Evolutionary conservation across 2,797 vertebrate species (phyloP), one percentile per base, ranked within the genome.

Genomic region (Ctenopoma multispine): DNA sequence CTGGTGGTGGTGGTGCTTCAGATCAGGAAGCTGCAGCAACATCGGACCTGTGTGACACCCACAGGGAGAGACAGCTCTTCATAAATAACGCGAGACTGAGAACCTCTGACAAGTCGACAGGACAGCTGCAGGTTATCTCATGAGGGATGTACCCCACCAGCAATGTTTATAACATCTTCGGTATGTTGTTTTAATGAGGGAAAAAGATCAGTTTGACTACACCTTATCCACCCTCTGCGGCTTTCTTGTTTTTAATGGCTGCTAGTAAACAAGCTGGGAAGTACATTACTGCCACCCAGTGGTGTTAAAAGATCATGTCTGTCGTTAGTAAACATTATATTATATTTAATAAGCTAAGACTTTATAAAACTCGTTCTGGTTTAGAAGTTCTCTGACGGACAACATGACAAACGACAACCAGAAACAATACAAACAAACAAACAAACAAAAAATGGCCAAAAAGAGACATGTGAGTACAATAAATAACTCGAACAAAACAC

Each of bases 21-120:
- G 84, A 90, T 86, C 93, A 94, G 94, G 94, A 95, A 84, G 88
- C 87, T 83, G 86, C 85, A 85, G 80, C 75, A 81, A 46, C 44
- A 46, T 79, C 83, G 87, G 69, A 90, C 71, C 82, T 75, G 79
- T 59, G 77, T 83, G 79, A 88, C 87, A 89, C 81, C 83, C 83
- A 83, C 87, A 79, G 83, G 72, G 89, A 91, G 87, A 92, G 83
- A 46, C 18, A 20, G 44, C 77, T 74, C 72, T 48, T 59, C 63
- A 57, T 58, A 77, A 84, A 87, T 90, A 88, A 34, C 93, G 91
- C 91, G 89, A 93, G 90, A 92, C 62, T 68, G 43, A 46, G 15
- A 6, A 34, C 34, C 4, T 21, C 49, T 53, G 63, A 56, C 72
- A 76, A 72, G 43, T 63, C 64, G 2, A 59, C 5, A 8, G 15